Evolutionary conservation across 2,797 vertebrate genomes (phyloP).

Genomic region (Oreochromis mossambicus): DNA sequence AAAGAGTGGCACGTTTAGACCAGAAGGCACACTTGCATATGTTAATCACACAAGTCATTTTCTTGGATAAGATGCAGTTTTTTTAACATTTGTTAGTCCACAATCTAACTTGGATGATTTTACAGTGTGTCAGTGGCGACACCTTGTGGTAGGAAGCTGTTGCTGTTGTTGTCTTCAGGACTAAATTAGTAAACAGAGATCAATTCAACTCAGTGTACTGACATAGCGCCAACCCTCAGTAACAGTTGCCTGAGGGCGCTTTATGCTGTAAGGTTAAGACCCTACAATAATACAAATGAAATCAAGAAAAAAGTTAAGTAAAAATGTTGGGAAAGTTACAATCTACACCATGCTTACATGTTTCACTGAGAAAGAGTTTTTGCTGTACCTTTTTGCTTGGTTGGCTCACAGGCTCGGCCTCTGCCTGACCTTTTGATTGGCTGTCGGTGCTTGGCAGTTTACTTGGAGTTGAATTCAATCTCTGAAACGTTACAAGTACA

Average conservation of each 20-base stretch:
- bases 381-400: conserved; percentile 77
- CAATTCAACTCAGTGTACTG: not conserved
- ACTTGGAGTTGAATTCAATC: conserved; percentile 76
- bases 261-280: not conserved
- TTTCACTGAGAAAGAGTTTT: not conserved
- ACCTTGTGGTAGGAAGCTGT: conserved; percentile 25
- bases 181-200: not conserved
- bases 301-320: not conserved
- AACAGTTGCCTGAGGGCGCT: not conserved
- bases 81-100: not conserved
- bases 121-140: not conserved
- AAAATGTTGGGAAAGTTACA: not conserved
- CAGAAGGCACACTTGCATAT: not conserved
- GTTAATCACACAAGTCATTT: not conserved
- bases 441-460: conserved; percentile 73
- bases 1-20: not conserved
- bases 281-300: not conserved
- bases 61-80: not conserved
- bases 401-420: conserved; percentile 59
- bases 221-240: rapidly evolving
- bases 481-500: conserved; percentile 54
- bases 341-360: not conserved
- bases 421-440: conserved; percentile 69
- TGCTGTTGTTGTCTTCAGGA: not conserved
- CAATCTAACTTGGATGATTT: not conserved